Base-by-base conservation (phyloP, 2,113 vertebrate species). In the Choloepus hoffmanni region DNA sequence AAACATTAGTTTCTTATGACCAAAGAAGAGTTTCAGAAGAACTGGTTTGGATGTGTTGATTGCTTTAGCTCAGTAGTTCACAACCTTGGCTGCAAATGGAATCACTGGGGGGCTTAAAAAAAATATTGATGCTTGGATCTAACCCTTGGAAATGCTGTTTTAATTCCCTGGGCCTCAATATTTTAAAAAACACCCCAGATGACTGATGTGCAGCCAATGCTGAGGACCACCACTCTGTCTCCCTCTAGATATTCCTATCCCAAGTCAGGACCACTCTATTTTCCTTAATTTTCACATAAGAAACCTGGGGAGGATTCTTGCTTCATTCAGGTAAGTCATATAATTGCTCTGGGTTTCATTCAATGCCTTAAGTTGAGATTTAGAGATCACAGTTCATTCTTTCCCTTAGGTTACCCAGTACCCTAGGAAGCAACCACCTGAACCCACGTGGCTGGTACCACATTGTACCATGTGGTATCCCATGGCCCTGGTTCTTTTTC, bases 301-400 rank as follows among this genome's bases (percentile, higher is more conserved):
- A 63, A 87, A 94, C 10, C 5, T 24, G 33, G 76, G 33, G 21
- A 68, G 50, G 23, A 58, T 58, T 58, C 55, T 58, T 58, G 55
- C 55, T 58, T 58, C 14, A 58, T 58, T 77, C 77, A 43, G 33
- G 14, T 18, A 68, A n/a, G 60, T 82, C 50, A 43, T 50, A 19
- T 26, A 67, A 78, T 12, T 67, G 55, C 26, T 58, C 95, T 40
- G 83, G 24, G 28, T 89, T 89, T 91, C 30, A 58, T 79, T 63
- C 3, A 55, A 73, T 73, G 45, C 18, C 63, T 89, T 73, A 23
- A 92, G 16, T 30, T 45, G 40, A 85, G 81, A 79, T 81, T 74
- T 81, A 45, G 48, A 24, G 48, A 90, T 50, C 48, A 60, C 55
- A 36, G 70, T 84, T 95, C 72, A 63, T 24, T 92, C 79, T 89